phyloP scores from a whole-genome alignment of 2,797 vertebrate species.

The Carduelis carduelis region DNA sequence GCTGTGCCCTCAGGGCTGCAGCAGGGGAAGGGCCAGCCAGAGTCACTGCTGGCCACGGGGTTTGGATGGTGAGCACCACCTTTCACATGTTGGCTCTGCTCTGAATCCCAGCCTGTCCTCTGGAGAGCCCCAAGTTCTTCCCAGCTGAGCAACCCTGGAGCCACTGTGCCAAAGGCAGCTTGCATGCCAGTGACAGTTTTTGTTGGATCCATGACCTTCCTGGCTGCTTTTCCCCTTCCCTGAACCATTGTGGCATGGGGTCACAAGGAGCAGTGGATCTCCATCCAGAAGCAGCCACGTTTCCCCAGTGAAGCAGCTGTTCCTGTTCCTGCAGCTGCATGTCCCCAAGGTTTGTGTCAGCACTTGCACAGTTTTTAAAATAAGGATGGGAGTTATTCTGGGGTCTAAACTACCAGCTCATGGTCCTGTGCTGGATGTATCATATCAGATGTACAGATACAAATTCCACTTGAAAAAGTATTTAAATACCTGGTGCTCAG shows the following conservation, averaged over 20 bases:
- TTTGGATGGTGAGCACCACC: background rate
- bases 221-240: background rate
- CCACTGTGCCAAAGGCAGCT: background rate
- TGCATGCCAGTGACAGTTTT: background rate
- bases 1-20: background rate
- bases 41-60: background rate
- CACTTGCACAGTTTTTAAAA: background rate
- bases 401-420: background rate
- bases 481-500: background rate
- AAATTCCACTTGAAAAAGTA: background rate
- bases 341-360: slow-evolving; percentile 1
- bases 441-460: background rate
- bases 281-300: background rate
- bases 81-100: background rate
- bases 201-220: background rate
- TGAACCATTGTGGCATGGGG: rapidly evolving
- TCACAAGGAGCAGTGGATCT: background rate
- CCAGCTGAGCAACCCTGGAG: background rate
- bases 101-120: background rate
- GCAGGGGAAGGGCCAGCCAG: background rate
- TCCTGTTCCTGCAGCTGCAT: background rate
- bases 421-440: background rate
- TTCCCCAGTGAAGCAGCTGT: background rate
- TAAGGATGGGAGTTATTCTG: background rate
- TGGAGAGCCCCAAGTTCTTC: background rate